A percentile compares a stretch with the other conserved stretches of the same genome.
phyloP scores from a whole-genome alignment of 2,797 vertebrate genomes.

The Cottoperca gobio region DNA sequence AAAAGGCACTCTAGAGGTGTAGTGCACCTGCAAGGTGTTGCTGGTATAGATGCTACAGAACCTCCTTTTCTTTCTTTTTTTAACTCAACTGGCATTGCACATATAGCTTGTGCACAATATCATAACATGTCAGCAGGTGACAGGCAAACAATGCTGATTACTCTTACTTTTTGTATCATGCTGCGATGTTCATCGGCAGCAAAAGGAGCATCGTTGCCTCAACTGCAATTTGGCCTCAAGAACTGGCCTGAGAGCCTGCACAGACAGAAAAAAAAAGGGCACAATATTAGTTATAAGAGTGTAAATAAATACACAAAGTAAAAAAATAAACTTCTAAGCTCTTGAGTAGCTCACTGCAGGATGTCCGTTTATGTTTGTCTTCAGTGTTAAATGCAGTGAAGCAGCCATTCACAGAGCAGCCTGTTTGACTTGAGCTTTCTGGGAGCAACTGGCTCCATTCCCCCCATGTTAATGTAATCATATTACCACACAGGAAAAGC shows the following conservation, averaged over 20 bases:
- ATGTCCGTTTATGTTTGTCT: conserved; percentile 28
- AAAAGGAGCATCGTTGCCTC: neutral
- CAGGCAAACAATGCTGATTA: neutral
- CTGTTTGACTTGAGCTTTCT: conserved; percentile 52
- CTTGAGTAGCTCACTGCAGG: neutral
- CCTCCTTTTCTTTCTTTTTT: neutral
- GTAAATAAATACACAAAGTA: neutral
- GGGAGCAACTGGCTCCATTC: conserved; percentile 54
- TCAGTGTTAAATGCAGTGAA: conserved; percentile 29
- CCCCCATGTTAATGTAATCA: conserved; percentile 75
- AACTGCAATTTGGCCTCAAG: neutral
- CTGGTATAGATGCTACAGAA: neutral
- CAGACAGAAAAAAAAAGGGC: neutral
- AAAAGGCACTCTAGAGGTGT: neutral
- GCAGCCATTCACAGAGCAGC: conserved; percentile 30
- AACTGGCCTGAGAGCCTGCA: neutral
- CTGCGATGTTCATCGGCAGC: neutral
- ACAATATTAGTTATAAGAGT: neutral
- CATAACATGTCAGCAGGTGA: neutral
- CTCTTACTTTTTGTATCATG: neutral
- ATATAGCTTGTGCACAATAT: neutral
- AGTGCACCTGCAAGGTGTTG: neutral
- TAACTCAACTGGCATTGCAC: neutral
- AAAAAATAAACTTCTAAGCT: neutral
- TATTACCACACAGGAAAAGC: conserved; percentile 69